phyloP scores from a whole-genome alignment of 2,797 vertebrate species.

The Gymnoscopelus braueri region DNA sequence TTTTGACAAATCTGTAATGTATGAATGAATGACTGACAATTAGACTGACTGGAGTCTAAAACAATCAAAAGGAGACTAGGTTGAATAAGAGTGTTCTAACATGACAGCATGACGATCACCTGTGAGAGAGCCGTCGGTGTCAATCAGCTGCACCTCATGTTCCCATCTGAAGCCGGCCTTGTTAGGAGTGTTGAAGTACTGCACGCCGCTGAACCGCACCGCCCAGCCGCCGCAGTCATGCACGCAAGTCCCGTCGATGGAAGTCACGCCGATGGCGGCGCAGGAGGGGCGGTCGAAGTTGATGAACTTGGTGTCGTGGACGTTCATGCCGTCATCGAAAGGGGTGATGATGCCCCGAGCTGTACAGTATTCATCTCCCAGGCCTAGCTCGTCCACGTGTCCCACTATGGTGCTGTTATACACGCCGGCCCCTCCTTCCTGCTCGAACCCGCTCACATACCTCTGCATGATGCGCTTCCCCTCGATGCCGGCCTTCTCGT shows the following conservation, averaged over 20 bases:
- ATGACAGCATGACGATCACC: conserved; percentile 58
- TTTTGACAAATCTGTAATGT: no score
- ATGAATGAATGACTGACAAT: background rate
- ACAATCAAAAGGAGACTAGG: background rate
- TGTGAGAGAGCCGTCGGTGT: conserved; percentile 87
- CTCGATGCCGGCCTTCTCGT: conserved; percentile 86
- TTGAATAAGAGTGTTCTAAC: background rate
- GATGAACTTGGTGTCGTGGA: conserved; percentile 82
- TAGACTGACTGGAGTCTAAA: background rate
- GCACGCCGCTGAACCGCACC: conserved; percentile 71
- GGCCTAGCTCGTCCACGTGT: conserved; percentile 81
- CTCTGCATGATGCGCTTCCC: conserved; percentile 79
- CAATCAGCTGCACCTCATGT: conserved; percentile 86
- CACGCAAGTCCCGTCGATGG: conserved; percentile 75
- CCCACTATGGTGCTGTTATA: conserved; percentile 85
- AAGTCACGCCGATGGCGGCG: conserved; percentile 81
- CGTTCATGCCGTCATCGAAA: conserved; percentile 84
- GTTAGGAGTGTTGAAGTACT: conserved; percentile 78
- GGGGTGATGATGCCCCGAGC: conserved; percentile 80
- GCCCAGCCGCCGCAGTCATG: conserved; percentile 86
- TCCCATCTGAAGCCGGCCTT: conserved; percentile 88
- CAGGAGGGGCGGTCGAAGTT: conserved; percentile 83
- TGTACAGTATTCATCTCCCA: conserved; percentile 77
- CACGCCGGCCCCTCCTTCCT: conserved; percentile 78
- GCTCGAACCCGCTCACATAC: conserved; percentile 77